phyloP scores from a whole-genome alignment of 2,888 invertebrate species.

The Taphrorychus bicolor region DNA sequence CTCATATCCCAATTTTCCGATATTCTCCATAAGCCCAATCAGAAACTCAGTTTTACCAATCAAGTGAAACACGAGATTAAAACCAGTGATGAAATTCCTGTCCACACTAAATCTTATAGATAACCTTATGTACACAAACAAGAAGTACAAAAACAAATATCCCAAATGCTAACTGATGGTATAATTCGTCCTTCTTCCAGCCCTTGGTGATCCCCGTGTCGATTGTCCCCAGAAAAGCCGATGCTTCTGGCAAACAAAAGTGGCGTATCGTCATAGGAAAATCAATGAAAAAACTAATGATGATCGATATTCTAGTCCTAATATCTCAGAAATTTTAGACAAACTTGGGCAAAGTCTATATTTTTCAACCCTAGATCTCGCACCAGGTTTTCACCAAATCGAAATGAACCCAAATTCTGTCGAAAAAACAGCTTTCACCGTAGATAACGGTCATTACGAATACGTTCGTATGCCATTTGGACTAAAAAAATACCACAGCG shows the following conservation, averaged over 20 bases:
- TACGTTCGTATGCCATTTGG: constrained; percentile 12
- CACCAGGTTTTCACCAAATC: constrained; percentile 22
- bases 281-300: constrained; percentile 18
- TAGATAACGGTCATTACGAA: constrained; percentile 33
- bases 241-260: background rate
- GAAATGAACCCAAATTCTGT: background rate
- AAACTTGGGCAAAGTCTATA: constrained; percentile 12
- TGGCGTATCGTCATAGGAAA: constrained; percentile 16
- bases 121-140: constrained; percentile 46
- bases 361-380: constrained; percentile 15
- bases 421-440: constrained; percentile 4
- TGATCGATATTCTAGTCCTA: constrained; percentile 5
- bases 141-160: constrained; percentile 45
- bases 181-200: too few relatives aligned
- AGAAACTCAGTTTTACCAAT: constrained; percentile 20
- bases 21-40: constrained; percentile 33
- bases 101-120: constrained; percentile 39
- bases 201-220: too few relatives aligned
- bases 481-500: constrained; percentile 42
- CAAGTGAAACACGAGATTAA: constrained; percentile 34
- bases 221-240: constrained; percentile 12
- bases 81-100: constrained; percentile 29
- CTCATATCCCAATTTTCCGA: constrained; percentile 30
- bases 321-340: constrained; percentile 13
- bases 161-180: constrained; percentile 40